Base-by-base conservation (phyloP, 1,140 invertebrate genomes). In the Sycophaga agraensis region DNA sequence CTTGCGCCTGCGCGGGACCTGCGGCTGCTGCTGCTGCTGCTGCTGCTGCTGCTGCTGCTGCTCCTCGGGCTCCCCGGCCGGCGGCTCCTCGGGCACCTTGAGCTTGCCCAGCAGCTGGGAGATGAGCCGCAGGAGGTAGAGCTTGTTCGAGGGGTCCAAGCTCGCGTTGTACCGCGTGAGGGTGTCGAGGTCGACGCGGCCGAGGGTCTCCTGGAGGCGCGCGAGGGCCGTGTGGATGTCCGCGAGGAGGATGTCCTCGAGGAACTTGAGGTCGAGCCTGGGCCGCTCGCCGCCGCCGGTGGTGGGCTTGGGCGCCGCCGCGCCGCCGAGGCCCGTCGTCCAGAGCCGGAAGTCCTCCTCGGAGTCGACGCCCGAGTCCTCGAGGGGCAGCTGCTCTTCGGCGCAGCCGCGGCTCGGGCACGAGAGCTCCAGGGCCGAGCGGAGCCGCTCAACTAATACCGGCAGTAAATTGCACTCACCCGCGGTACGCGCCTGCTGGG, bases 211-310 rank as follows among this genome's bases (percentile, higher is more conserved):
- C 63, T 89, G 86, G 11, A 95, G 82, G 54, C 89, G 85, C 19
- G 84, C 84, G 4, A 95, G 78, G 0, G 91, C 91, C 42, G 85
- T 85, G 66, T 91, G 88, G 11, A 95, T 91, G 72, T 94, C 91
- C 2, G 84, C 85, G 21, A 93, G 82, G 0, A 93, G 82, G 9
- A 82, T 62, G 6, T 78, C 75, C 51, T 78, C 73, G n/a, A 77
- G 57, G 46, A 75, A 76, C 63, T 78, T 76, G 11, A 76, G 55
- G 48, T 80, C 72, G 35, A 73, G 66, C 35, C 73, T 75, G 3
- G 67, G 59, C 34, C 72, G 73, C n/a, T 24, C 12, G 37, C 5
- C 22, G 63, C 14, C 54, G 49, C 46, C 21, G 67, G 37, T 74
- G 39, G 71, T 63, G 9, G 71, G 26, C 14, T 4, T n/a, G n/a